These are phyloP conservation scores for Leptocoma aspasia DNA, from an alignment of 2,113 vertebrate species.

Conservation along the genomic window DNA sequence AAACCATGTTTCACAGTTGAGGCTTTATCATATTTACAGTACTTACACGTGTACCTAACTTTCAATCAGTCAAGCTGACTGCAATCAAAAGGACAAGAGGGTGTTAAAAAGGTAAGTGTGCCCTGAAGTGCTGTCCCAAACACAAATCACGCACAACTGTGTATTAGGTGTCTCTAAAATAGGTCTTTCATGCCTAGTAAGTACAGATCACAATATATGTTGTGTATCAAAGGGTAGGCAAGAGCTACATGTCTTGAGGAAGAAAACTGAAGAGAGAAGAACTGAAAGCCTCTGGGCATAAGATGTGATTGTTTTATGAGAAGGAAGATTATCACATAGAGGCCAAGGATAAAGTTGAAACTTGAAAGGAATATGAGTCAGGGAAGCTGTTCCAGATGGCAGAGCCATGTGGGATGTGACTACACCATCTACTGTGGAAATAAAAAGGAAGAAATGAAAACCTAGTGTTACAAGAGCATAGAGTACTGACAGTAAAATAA, in stretches of 20 bases:
- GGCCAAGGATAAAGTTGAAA: slow-evolving; percentile 36
- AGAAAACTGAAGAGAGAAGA: neutral
- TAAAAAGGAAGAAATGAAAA: slow-evolving; percentile 39
- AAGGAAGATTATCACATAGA: slow-evolving; percentile 11
- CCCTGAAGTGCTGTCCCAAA: neutral
- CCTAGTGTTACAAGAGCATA: neutral
- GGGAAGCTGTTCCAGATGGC: slow-evolving; percentile 46
- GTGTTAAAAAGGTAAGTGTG: neutral
- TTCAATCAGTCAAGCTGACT: neutral
- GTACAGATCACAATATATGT: neutral
- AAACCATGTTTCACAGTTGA: neutral
- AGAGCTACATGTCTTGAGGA: neutral
- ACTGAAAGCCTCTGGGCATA: slow-evolving; percentile 11
- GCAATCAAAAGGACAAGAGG: neutral
- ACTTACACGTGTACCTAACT: neutral
- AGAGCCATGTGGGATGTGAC: slow-evolving; percentile 23
- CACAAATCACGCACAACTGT: neutral
- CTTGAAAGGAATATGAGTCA: slow-evolving; percentile 34
- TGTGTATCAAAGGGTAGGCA: neutral
- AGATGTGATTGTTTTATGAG: slow-evolving; percentile 22
- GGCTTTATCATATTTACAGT: neutral
- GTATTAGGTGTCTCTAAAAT: neutral
- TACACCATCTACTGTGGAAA: slow-evolving; percentile 18
- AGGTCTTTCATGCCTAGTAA: neutral
- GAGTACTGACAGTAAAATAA: neutral